Conservation (phyloP, 2,113 vertebrate genomes). For the Rhabdornis inornatus region DNA sequence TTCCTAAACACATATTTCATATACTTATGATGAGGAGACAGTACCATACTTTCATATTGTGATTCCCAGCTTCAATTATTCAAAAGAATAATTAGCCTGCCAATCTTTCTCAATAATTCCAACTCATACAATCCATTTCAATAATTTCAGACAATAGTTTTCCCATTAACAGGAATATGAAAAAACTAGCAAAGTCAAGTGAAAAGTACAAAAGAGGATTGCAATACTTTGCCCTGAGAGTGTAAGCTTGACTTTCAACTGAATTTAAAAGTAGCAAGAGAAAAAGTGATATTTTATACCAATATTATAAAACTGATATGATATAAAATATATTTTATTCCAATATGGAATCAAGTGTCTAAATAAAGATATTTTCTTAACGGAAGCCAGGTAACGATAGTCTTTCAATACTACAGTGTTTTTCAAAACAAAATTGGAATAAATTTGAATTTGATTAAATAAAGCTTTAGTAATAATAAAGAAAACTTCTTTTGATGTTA, state of each 20-base stretch:
- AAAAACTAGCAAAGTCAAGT: neutral
- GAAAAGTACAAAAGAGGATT: neutral
- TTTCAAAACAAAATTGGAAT: neutral
- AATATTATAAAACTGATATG: neutral
- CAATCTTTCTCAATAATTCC: neutral
- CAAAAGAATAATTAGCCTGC: neutral
- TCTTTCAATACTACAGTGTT: neutral
- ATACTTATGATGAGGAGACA: neutral
- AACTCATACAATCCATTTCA: neutral
- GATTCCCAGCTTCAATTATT: neutral
- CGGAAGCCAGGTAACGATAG: neutral
- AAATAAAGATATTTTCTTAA: neutral
- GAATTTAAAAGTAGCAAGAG: neutral
- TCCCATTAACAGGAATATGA: neutral
- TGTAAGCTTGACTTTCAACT: neutral
- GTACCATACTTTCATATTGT: neutral
- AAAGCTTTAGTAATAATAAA: neutral
- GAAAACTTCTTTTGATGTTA: neutral
- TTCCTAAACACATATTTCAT: neutral
- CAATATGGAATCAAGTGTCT: neutral
- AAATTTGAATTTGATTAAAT: neutral
- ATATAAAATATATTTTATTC: neutral
- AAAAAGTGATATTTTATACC: neutral
- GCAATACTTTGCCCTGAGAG: neutral
- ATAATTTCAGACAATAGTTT: neutral